Base-by-base conservation (phyloP, 1,140 invertebrate species). In the Watersipora subatra region DNA sequence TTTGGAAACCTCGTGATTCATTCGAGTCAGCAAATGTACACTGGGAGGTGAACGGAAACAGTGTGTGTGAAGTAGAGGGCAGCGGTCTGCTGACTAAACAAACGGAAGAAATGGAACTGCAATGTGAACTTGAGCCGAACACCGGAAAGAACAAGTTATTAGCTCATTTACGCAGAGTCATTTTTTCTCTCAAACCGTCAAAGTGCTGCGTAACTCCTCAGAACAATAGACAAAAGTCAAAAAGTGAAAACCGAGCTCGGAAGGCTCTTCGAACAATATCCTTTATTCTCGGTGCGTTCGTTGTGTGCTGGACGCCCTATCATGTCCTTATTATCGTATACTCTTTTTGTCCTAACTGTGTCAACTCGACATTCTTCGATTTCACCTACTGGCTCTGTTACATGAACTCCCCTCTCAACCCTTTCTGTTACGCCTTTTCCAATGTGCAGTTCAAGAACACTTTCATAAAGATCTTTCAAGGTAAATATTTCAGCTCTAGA, bases 401-500 rank as follows among this genome's bases (percentile, higher is more conserved):
- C 76, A 90, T 96, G 58, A 99, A 99, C 77, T 95, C 91, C 75
- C 92, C 94, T 1, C 89, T 98, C 77, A 97, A 98, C 83, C 96
- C 96, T 7, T 96, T 99, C 77, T 97, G 94, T 79, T 99, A 99
- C 74, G 96, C 96, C 1, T 80, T 99, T 65, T 95, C 96, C 65
- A 99, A 99, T 82, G 92, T 96, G 76, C 96, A 99, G 80, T 99
- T 99, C 82, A 99, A 99, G 81, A 94, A 96, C 77, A 96, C 96
- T 27, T 98, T 99, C 76, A 66, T 75, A 61, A 66, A 77, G 61
- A 78, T 80, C 59, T 67, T 80, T 12, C 7, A 28, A 59, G 22
- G 22, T 22, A 24, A 59, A 22, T 22, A 59, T 28, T 59, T 24
- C 22, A 24, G 58, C 7, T 12, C 17, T 22, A n/a, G n/a, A n/a